Evolutionary conservation across 2,888 invertebrate genomes (phyloP).

Genomic region (Oligia strigilis): DNA sequence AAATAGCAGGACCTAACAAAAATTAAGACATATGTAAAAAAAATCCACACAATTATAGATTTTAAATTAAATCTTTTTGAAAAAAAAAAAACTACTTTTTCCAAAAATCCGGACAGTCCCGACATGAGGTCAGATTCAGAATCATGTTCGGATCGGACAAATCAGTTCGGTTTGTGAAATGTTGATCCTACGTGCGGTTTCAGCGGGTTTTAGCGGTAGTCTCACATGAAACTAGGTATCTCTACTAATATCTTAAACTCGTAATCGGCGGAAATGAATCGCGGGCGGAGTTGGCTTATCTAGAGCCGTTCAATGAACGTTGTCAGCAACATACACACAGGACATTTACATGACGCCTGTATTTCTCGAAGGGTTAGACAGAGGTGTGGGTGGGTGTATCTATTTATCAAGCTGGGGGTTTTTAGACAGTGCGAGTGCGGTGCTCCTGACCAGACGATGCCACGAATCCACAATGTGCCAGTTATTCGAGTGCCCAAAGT

Average conservation of each 20-base stretch:
- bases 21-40: not conserved
- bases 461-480: not conserved
- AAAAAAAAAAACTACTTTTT: not conserved
- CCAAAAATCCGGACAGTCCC: not conserved
- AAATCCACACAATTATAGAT: not conserved
- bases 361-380: not conserved
- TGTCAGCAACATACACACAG: slow-evolving; percentile 1
- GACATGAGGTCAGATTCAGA: not conserved
- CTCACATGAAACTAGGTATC: slow-evolving; percentile 7
- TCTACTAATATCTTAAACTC: slow-evolving; percentile 13
- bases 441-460: not conserved
- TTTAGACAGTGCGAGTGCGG: too few relatives aligned
- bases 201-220: slow-evolving; percentile 1
- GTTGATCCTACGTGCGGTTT: not conserved
- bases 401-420: not conserved
- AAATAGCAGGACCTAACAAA: not conserved
- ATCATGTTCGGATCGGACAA: not conserved
- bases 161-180: not conserved
- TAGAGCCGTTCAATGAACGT: slow-evolving; percentile 7
- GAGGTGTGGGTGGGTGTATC: not conserved
- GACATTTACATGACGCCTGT: not conserved
- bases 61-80: not conserved
- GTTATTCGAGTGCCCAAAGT: not conserved
- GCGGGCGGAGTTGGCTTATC: slow-evolving; percentile 29
- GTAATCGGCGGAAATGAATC: slow-evolving; percentile 33